Evolutionary conservation across 2,888 invertebrate species (phyloP).

Genomic region (Tetranychus piercei): DNA sequence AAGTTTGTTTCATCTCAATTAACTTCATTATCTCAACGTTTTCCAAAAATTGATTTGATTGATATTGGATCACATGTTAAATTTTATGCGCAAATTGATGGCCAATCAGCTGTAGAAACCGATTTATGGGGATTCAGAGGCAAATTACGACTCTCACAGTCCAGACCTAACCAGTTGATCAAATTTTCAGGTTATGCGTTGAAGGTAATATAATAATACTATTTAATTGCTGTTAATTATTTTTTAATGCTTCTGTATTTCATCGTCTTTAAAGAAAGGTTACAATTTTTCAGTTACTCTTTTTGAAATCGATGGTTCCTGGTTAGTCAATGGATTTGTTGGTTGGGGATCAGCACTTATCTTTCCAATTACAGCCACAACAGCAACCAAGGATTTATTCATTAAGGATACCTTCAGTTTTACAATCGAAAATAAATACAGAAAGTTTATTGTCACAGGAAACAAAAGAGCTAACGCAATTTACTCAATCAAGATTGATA

Average conservation of each 20-base stretch:
- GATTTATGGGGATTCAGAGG: conserved; percentile 1
- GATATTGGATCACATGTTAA: conserved; percentile 2
- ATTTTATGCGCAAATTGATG: background rate
- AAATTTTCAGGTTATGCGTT: background rate
- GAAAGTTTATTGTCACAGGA: background rate
- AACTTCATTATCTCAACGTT: background rate
- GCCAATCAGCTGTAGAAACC: background rate
- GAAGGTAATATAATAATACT: background rate
- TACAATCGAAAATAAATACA: background rate
- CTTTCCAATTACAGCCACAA: background rate
- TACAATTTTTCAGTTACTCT: background rate
- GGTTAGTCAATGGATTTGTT: background rate
- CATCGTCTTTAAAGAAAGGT: background rate
- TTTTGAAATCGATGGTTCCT: background rate
- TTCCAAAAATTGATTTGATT: background rate
- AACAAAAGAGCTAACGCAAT: background rate
- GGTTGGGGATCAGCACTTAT: background rate
- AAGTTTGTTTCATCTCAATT: background rate
- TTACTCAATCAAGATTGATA: background rate
- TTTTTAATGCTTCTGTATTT: background rate
- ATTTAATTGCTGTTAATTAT: background rate
- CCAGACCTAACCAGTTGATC: background rate
- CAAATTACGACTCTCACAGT: background rate
- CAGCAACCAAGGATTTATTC: background rate
- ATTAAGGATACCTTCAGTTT: background rate